These are phyloP conservation scores for Hecatera dysodea DNA, from an alignment of 2,888 invertebrate genomes.

Conservation along the genomic window DNA sequence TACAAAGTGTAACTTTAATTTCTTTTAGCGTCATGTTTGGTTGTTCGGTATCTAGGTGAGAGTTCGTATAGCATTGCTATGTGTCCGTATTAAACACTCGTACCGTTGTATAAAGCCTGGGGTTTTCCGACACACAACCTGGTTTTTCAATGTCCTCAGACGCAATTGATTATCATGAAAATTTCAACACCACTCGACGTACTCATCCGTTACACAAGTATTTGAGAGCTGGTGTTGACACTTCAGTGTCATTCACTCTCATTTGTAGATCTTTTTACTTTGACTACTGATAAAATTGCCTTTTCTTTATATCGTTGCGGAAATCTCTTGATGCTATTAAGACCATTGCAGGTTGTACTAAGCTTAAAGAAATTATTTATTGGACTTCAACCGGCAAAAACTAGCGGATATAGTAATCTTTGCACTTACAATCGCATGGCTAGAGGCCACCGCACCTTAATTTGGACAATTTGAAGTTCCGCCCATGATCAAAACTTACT, in stretches of 20 bases:
- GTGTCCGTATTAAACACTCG: slow-evolving; percentile 56
- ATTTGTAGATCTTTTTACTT: not conserved
- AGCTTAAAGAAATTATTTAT: slow-evolving; percentile 7
- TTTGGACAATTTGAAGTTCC: slow-evolving; percentile 18
- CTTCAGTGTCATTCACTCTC: slow-evolving; percentile 3
- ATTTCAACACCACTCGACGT: slow-evolving; percentile 51
- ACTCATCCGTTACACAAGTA: slow-evolving; percentile 13
- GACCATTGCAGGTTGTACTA: not conserved
- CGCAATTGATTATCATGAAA: slow-evolving; percentile 58
- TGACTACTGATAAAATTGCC: not conserved
- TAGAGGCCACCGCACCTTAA: slow-evolving; percentile 2
- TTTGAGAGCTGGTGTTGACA: slow-evolving; percentile 16
- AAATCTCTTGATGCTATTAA: not conserved
- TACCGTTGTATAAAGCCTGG: slow-evolving; percentile 68
- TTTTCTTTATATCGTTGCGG: not conserved
- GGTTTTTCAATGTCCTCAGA: slow-evolving; percentile 71
- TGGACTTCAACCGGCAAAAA: slow-evolving; percentile 4
- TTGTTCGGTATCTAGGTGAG: slow-evolving; percentile 50
- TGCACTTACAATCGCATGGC: not conserved
- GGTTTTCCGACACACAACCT: slow-evolving; percentile 78
- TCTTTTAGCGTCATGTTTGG: slow-evolving; percentile 35
- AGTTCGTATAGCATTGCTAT: slow-evolving; percentile 58
- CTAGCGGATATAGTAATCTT: not conserved
- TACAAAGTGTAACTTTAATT: slow-evolving; percentile 28
- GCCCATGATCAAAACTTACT: slow-evolving; percentile 4